phyloP scores from a whole-genome alignment of 2,888 invertebrate genomes.

The Rotaria socialis region DNA sequence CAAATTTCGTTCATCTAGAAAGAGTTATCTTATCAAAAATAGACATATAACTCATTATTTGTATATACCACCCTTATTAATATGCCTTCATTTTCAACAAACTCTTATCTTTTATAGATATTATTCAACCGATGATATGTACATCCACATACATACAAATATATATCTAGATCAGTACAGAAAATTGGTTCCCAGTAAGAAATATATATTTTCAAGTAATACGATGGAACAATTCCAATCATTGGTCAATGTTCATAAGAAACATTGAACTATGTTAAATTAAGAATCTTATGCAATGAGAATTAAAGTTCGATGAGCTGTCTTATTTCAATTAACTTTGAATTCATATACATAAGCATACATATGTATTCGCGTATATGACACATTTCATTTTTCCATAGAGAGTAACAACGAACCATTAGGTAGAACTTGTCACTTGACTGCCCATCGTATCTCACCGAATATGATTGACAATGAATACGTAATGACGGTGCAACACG shows the following conservation, averaged over 20 bases:
- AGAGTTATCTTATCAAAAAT: too few relatives aligned
- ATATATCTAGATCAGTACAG: too few relatives aligned
- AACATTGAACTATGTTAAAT: too few relatives aligned
- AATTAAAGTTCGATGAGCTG: background rate
- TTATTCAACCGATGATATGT: background rate
- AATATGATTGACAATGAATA: conserved; percentile 11
- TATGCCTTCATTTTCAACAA: background rate
- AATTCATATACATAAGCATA: background rate
- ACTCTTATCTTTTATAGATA: background rate
- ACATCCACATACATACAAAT: too few relatives aligned
- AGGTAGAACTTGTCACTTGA: background rate
- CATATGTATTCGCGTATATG: background rate
- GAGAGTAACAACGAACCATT: background rate
- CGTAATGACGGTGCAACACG: background rate
- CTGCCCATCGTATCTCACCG: background rate
- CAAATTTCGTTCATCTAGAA: too few relatives aligned
- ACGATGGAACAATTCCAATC: too few relatives aligned
- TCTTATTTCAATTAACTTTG: conserved; percentile 1
- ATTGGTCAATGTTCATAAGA: too few relatives aligned
- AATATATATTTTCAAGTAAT: too few relatives aligned
- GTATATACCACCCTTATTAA: background rate
- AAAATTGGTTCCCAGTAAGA: too few relatives aligned
- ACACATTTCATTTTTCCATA: background rate
- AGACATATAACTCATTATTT: background rate
- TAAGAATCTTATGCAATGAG: background rate